phyloP scores from a whole-genome alignment of 2,113 vertebrate species.

The Brachyhypopomus gauderio region DNA sequence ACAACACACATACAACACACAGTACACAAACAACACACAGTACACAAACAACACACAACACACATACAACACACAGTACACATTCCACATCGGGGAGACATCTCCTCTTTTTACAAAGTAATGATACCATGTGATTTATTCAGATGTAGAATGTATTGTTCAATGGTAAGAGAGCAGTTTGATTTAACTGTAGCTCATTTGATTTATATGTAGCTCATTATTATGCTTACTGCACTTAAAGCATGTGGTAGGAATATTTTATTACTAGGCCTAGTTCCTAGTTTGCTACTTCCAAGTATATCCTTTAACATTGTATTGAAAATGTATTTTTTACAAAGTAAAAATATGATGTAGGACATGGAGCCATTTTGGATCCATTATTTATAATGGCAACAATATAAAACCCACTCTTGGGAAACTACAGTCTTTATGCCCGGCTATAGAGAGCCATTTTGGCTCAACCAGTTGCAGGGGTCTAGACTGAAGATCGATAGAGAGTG shows the following conservation, averaged over 20 bases:
- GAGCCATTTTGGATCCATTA: background rate
- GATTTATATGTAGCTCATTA: too few relatives aligned
- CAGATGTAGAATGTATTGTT: background rate
- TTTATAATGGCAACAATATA: background rate
- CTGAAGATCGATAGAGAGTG: slow-evolving; percentile 42
- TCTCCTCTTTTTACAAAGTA: slow-evolving; percentile 12
- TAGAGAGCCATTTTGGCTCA: slow-evolving; percentile 13
- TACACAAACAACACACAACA: too few relatives aligned
- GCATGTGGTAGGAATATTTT: too few relatives aligned
- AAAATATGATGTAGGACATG: background rate
- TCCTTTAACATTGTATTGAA: too few relatives aligned
- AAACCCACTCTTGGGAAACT: background rate
- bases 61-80: too few relatives aligned
- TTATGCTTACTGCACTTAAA: too few relatives aligned
- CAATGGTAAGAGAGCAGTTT: background rate
- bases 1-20: too few relatives aligned
- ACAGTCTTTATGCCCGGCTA: background rate
- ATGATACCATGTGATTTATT: background rate
- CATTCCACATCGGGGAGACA: background rate
- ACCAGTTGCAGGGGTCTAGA: slow-evolving; percentile 22
- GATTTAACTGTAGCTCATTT: too few relatives aligned
- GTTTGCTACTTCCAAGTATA: too few relatives aligned
- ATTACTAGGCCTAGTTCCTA: too few relatives aligned
- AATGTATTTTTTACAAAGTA: too few relatives aligned
- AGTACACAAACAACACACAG: too few relatives aligned